A percentile compares a stretch with the other conserved stretches of the same genome.
These are phyloP conservation scores for Dynastes tityus DNA, from an alignment of 2,888 invertebrate genomes.

Conservation along the genomic window DNA sequence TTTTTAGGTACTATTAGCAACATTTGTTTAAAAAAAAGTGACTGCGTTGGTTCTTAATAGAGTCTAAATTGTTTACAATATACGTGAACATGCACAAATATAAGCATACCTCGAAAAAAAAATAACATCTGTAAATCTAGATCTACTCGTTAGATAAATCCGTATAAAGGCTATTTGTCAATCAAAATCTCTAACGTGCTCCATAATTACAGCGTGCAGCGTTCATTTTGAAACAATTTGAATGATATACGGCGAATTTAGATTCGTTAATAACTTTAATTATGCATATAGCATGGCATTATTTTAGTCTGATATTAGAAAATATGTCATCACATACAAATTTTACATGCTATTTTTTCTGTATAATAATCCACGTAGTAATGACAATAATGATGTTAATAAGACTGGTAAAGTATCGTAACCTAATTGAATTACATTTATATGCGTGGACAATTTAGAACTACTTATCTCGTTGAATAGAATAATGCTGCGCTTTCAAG, in stretches of 20 bases:
- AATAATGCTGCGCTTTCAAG: background rate
- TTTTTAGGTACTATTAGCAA: too few species aligned
- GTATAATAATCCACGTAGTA: slow-evolving; percentile 23
- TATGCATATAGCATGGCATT: background rate
- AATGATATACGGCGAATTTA: background rate
- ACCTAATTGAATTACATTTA: slow-evolving; percentile 30
- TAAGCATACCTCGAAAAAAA: background rate
- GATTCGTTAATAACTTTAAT: slow-evolving; percentile 36
- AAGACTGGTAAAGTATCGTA: background rate
- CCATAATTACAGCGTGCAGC: slow-evolving; percentile 20
- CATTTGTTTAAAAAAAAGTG: too few species aligned
- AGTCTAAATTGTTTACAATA: too few species aligned
- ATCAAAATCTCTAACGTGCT: slow-evolving; percentile 26
- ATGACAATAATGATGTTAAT: slow-evolving; percentile 2
- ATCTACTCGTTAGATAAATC: slow-evolving; percentile 25
- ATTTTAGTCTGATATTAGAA: slow-evolving; percentile 9
- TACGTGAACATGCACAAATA: background rate
- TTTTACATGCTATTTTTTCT: slow-evolving; percentile 8
- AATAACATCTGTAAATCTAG: slow-evolving; percentile 11
- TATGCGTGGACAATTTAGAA: slow-evolving; percentile 1
- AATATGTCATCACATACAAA: slow-evolving; percentile 28
- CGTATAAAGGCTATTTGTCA: slow-evolving; percentile 38
- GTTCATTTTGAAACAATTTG: slow-evolving; percentile 41
- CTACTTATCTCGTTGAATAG: background rate
- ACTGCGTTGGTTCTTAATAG: too few species aligned